These are phyloP conservation scores for Luperina testacea DNA, from an alignment of 2,888 invertebrate species.

Conservation along the genomic window DNA sequence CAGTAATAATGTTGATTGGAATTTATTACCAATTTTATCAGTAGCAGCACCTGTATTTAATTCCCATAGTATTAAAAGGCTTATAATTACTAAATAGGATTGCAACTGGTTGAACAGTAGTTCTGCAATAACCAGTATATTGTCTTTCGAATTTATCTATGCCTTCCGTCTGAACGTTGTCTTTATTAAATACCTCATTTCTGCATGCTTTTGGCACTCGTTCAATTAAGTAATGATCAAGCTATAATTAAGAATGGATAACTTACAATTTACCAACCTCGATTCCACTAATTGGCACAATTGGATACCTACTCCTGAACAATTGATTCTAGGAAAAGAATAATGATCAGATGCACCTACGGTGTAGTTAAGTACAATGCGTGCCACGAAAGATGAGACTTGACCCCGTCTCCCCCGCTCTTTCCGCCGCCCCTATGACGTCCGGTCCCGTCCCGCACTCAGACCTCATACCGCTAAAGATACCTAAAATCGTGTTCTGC, in stretches of 20 bases:
- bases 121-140: background rate
- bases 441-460: no score
- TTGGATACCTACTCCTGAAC: background rate
- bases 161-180: background rate
- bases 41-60: background rate
- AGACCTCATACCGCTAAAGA: no score
- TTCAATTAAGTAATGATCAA: background rate
- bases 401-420: no score
- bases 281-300: constrained; percentile 10
- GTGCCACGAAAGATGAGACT: no score
- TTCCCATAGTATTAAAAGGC: background rate
- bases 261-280: constrained; percentile 11
- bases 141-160: background rate
- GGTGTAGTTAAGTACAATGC: no score
- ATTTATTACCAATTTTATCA: background rate
- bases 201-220: background rate
- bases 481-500: no score
- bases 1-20: background rate
- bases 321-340: constrained; percentile 6
- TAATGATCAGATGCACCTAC: constrained; percentile 8
- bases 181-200: background rate
- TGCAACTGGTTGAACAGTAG: constrained; percentile 5
- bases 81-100: constrained; percentile 11
- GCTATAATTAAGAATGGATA: background rate
- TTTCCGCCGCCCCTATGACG: no score